A percentile compares a stretch with the other conserved stretches of the same genome.
These are phyloP conservation scores for Agrypnia vestita DNA, from an alignment of 1,140 invertebrate species.

Conservation along the genomic window DNA sequence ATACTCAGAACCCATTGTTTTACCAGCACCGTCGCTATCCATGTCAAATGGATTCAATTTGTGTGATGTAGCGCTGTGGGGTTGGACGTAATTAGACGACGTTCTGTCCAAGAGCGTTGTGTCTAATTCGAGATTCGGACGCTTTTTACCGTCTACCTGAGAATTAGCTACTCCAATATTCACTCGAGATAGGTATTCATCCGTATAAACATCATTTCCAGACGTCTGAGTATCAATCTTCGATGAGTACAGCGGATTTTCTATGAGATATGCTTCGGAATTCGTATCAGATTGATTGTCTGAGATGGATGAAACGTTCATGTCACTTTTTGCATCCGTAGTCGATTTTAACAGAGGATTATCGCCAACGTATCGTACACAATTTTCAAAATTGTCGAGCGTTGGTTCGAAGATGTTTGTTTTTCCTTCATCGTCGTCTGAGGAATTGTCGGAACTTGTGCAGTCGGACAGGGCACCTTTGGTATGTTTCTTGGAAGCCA, in stretches of 20 bases:
- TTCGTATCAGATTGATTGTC: conserved; percentile 63
- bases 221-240: conserved; percentile 67
- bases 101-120: conserved; percentile 18
- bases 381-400: conserved; percentile 71
- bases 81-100: not conserved
- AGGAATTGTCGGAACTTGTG: conserved; percentile 70
- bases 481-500: conserved; percentile 64
- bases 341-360: conserved; percentile 63
- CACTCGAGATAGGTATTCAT: conserved; percentile 41
- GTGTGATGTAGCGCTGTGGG: conserved; percentile 6
- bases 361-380: conserved; percentile 70
- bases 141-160: not conserved
- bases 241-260: conserved; percentile 70
- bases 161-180: conserved; percentile 5
- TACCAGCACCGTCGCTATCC: conserved; percentile 55
- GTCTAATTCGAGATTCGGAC: conserved; percentile 7
- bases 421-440: conserved; percentile 67
- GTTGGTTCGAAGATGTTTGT: conserved; percentile 73
- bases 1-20: conserved; percentile 46
- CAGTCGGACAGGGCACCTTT: conserved; percentile 70
- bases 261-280: conserved; percentile 63
- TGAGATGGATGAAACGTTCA: not conserved
- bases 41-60: conserved; percentile 74
- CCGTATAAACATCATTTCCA: conserved; percentile 45
- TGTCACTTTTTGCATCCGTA: conserved; percentile 46